Evolutionary conservation across 2,113 vertebrate genomes (phyloP), one percentile per base, ranked within the genome.

Genomic region (Nycticorax nycticorax): DNA sequence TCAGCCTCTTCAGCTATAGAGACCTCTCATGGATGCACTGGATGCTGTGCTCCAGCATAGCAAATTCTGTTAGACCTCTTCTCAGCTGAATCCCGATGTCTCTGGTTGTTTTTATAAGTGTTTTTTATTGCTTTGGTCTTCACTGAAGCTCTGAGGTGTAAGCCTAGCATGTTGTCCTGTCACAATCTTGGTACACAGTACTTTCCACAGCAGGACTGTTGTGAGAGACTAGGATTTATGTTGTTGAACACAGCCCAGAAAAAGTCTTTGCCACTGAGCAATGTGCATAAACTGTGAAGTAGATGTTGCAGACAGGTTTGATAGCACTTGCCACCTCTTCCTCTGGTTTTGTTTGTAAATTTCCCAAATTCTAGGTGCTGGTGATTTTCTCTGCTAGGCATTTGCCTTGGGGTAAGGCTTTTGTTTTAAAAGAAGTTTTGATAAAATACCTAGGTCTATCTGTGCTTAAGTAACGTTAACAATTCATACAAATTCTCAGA

Each of bases 91-190:
- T 71, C 4, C 5, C 2, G 7, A 21, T 5, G 67, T 30, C 9
- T 85, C 18, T 8, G 0, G 1, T 47, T 26, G 10, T 7, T 63
- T 85, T 48, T 41, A 3, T 53, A 75, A 19, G 7, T 1, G 0
- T 13, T 14, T 50, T 28, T 62, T 19, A 27, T 19, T 30, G 9
- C 7, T 73, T 72, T 71, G 24, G 4, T 69, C 64, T 66, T 64
- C 48, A 23, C 0, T 56, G 53, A 79, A 73, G 1, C 27, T 64
- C 39, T 56, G 37, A 89, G 43, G 7, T 41, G 7, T 73, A 64
- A 33, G 12, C 32, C 18, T 64, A 63, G 3, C 3, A 0, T 21
- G 7, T 37, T 86, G 32, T 59, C 17, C 28, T 50, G 10, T 76
- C n/a, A 20, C 21, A 50, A 1, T 21, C 71, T 41, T 71, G 35